phyloP scores from a whole-genome alignment of 2,797 vertebrate species.

The Ctenopoma kingsleyae region DNA sequence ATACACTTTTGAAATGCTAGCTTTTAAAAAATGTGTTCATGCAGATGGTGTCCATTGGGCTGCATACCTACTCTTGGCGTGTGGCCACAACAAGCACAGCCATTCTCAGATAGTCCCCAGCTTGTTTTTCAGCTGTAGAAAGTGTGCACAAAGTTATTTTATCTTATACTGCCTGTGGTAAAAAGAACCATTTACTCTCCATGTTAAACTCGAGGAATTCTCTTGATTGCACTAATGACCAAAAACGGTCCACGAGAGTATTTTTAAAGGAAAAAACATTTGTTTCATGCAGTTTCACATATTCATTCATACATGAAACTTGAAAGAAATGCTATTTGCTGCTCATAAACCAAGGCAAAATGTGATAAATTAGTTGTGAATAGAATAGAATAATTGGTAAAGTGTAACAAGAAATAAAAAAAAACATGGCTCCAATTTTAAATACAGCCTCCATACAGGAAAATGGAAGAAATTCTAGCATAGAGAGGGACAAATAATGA shows the following conservation, averaged over 20 bases:
- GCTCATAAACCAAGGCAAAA: conserved; percentile 39
- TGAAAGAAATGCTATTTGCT: conserved; percentile 28
- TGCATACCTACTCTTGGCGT: conserved; percentile 85
- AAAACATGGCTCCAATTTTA: conserved; percentile 24
- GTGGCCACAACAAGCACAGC: conserved; percentile 85
- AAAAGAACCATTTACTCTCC: conserved; percentile 69
- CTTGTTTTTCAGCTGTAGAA: conserved; percentile 81
- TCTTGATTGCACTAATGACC: conserved; percentile 67
- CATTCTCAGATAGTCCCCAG: conserved; percentile 83
- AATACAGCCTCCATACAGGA: conserved; percentile 9
- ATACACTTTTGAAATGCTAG: conserved; percentile 74
- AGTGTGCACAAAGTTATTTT: conserved; percentile 82
- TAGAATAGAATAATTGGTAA: conserved; percentile 17
- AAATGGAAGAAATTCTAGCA: conserved; percentile 38
- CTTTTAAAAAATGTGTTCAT: conserved; percentile 78
- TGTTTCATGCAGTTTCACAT: conserved; percentile 31
- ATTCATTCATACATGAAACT: conserved; percentile 4
- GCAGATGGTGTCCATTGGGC: conserved; percentile 88
- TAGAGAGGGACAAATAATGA: conserved; percentile 57
- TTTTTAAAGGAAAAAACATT: conserved; percentile 50
- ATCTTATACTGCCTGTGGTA: conserved; percentile 75
- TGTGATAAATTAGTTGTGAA: conserved; percentile 37
- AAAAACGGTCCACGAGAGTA: conserved; percentile 31
- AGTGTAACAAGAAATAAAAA: conserved; percentile 20
- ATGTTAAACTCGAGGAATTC: conserved; percentile 69